phyloP scores from a whole-genome alignment of 2,113 vertebrate genomes.

The Nesogale talazaci region DNA sequence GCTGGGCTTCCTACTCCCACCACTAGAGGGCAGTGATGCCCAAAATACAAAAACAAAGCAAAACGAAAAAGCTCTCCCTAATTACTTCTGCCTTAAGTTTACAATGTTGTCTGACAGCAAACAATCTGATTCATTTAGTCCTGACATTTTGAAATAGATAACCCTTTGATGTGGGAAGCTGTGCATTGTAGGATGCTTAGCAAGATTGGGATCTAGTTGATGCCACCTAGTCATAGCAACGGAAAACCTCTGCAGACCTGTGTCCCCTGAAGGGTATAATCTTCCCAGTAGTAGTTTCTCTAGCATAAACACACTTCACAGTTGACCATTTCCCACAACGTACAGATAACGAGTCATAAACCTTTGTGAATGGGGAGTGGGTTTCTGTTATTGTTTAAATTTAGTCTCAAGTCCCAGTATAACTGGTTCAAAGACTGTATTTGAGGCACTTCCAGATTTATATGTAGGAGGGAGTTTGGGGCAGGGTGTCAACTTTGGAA shows the following conservation, averaged over 20 bases:
- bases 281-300: too few species aligned
- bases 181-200: neutral
- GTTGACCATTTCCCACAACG: neutral
- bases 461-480: neutral
- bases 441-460: neutral
- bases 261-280: rapidly evolving
- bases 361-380: neutral
- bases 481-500: neutral
- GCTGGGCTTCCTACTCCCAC: too few species aligned
- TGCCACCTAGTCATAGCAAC: neutral
- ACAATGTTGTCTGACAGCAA: too few species aligned
- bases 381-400: neutral
- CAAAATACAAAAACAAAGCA: too few species aligned
- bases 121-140: neutral
- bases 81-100: too few species aligned
- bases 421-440: too few species aligned
- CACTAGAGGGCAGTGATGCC: too few species aligned
- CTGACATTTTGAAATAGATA: neutral
- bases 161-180: neutral
- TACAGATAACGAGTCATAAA: neutral
- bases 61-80: too few species aligned
- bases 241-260: neutral
- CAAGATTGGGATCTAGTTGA: neutral
- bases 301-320: neutral
- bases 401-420: neutral